Evolutionary conservation across 2,888 invertebrate species (phyloP), one percentile per base, ranked within the genome.

Genomic region (Gymnocheta viridis): DNA sequence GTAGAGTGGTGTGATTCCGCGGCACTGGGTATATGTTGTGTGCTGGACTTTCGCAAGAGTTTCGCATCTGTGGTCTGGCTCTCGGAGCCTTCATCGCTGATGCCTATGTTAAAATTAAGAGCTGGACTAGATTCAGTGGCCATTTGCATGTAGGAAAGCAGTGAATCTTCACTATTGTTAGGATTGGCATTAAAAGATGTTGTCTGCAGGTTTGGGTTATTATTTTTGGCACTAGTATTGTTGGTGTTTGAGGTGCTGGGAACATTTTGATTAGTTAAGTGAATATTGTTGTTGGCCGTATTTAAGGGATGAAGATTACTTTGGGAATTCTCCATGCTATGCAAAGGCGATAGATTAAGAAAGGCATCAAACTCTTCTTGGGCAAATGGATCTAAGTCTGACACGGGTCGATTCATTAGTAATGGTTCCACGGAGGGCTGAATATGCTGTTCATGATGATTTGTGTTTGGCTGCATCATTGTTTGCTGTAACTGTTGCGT

Each of bases 91-190:
- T 89, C 89, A 4, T 90, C 89, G 51, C 88, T 89, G 85, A 91
- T 87, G 87, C 92, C 89, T 90, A 92, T 90, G 77, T 89, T 89
- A 62, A 91, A 91, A 82, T 90, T 90, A 12, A 91, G 86, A 3
- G 89, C 88, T 0, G 90, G 86, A 85, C 87, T 88, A 44, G 91
- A 87, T 19, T 89, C 91, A 2, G 91, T 86, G 56, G 90, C 88
- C 85, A 92, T 87, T 87, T 92, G 91, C 90, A 92, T 91, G 80
- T 91, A 92, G 6, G 91, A 90, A 2, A 92, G 86, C 62, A 92
- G 86, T 4, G 89, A 91, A 38, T 91, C 91, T 49, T 91, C 91
- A 41, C 89, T 90, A 32, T 85, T 87, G 4, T 86, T 82, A 51
- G 74, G 85, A 83, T 85, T 86, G 27, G 32, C 35, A 12, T 49